Conservation (phyloP, 2,888 invertebrate species). For the Thymelicus sylvestris region DNA sequence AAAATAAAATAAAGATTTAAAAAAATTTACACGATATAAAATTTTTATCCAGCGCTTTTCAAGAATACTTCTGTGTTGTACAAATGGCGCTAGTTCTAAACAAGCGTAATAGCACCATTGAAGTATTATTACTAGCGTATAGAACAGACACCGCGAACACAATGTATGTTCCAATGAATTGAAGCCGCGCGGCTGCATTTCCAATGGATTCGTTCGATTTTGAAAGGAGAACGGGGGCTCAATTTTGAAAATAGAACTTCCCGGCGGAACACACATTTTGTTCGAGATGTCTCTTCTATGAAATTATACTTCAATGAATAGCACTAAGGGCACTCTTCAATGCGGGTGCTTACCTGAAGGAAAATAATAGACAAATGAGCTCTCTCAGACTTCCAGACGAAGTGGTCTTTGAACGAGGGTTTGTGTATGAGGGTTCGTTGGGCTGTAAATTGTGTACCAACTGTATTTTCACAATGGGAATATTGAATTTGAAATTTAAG, state of each 20-base stretch:
- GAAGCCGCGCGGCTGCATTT: no score
- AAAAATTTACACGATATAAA: background rate
- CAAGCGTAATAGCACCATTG: no score
- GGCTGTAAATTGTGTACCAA: background rate
- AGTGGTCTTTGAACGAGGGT: constrained; percentile 15
- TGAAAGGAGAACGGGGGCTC: no score
- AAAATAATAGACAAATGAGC: constrained; percentile 19
- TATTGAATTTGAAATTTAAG: background rate
- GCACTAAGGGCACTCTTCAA: constrained; percentile 40
- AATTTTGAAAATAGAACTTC: no score
- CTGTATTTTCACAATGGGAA: background rate
- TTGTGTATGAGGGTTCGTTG: background rate
- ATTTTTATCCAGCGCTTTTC: background rate
- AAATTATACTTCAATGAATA: no score
- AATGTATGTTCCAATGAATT: no score
- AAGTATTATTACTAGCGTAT: no score
- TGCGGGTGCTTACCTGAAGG: constrained; percentile 25
- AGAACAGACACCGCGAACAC: no score
- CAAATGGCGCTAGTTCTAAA: background rate
- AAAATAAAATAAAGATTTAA: no score
- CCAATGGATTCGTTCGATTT: no score
- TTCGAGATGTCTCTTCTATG: no score
- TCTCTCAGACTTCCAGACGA: constrained; percentile 9
- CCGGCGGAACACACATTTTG: no score
- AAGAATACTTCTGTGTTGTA: background rate